Percentiles rank a stretch among this genome's conserved stretches.
Evolutionary conservation across 2,113 vertebrate genomes (phyloP).

Genomic region (Lampris incognitus): DNA sequence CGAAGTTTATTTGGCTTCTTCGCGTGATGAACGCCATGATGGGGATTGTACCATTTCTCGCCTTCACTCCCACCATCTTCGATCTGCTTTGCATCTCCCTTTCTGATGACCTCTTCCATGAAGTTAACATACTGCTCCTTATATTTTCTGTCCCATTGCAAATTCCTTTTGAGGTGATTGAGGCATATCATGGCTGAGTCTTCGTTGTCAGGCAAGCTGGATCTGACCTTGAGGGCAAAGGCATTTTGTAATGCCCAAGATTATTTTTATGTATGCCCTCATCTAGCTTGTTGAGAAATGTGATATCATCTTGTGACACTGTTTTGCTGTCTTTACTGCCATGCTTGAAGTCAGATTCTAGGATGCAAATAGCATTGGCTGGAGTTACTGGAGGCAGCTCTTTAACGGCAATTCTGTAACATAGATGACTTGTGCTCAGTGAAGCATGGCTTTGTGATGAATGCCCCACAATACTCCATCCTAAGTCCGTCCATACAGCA

Average conservation of each 20-base stretch:
- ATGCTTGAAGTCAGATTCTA: background rate
- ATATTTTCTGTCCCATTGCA: background rate
- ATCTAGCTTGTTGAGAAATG: background rate
- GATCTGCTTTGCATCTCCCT: background rate
- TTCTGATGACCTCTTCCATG: background rate
- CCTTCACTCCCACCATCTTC: background rate
- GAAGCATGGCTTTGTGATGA: background rate
- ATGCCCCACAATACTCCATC: constrained; percentile 39
- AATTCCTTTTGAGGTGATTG: background rate
- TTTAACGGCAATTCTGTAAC: too few relatives aligned
- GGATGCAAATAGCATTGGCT: background rate
- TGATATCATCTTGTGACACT: constrained; percentile 1
- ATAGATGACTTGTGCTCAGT: background rate
- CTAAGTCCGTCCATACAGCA: constrained; percentile 28
- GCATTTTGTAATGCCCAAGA: background rate
- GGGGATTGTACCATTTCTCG: background rate
- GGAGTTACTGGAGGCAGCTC: too few relatives aligned
- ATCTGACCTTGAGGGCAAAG: too few relatives aligned
- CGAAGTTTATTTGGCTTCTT: background rate
- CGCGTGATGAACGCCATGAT: background rate
- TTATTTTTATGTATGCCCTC: background rate
- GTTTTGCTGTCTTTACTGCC: constrained; percentile 4
- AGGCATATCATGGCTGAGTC: background rate
- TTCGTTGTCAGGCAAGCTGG: background rate
- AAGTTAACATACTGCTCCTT: background rate